phyloP scores from a whole-genome alignment of 2,797 vertebrate genomes.

The Hafferia zeledoni region DNA sequence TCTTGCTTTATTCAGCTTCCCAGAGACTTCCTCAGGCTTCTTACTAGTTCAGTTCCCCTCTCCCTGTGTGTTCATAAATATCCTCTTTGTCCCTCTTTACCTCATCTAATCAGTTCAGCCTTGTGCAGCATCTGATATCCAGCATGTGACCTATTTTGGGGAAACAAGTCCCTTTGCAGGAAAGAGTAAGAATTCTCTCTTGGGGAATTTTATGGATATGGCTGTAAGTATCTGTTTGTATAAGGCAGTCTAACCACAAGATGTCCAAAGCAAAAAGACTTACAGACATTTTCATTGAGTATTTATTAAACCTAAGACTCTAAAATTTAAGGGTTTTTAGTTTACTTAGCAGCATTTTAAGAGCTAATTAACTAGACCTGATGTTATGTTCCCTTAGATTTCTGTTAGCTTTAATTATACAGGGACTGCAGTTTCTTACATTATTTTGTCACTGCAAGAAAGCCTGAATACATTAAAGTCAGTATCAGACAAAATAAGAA shows the following conservation, averaged over 20 bases:
- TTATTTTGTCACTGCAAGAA: not conserved
- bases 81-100: not conserved
- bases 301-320: not conserved
- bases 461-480: slow-evolving; percentile 13
- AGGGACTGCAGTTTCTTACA: not conserved
- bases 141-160: not conserved
- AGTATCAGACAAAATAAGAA: not conserved
- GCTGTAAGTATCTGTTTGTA: not conserved
- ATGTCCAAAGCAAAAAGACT: not conserved
- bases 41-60: not conserved
- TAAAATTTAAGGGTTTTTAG: not conserved
- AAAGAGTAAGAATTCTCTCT: not conserved
- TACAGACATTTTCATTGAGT: not conserved
- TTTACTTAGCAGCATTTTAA: slow-evolving; percentile 21
- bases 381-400: not conserved
- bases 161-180: not conserved
- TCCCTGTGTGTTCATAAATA: not conserved
- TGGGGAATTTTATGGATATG: not conserved
- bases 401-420: slow-evolving; percentile 49
- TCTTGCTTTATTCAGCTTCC: not conserved
- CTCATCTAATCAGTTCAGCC: not conserved
- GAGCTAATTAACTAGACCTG: slow-evolving; percentile 1
- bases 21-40: not conserved
- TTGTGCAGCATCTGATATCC: not conserved
- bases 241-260: not conserved